Conservation (phyloP, 2,113 vertebrate genomes). For the Oxygymnocypris stewartii region DNA sequence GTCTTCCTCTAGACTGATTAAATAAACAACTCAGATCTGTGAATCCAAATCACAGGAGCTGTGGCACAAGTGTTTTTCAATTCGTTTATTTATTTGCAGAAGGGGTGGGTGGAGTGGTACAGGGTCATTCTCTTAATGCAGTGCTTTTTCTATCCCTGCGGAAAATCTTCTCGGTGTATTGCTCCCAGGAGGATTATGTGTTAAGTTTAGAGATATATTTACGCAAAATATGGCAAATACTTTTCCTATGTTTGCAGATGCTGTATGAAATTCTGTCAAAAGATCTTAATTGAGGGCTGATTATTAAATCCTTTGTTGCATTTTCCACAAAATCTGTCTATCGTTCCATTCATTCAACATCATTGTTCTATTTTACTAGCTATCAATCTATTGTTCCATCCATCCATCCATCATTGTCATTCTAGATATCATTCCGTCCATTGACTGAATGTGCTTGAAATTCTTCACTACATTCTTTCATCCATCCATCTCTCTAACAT, state of each 20-base stretch:
- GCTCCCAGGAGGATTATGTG: background rate
- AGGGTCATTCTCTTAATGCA: background rate
- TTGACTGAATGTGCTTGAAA: no score
- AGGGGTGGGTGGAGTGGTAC: background rate
- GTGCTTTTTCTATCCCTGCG: background rate
- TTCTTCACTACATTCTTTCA: no score
- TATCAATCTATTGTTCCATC: no score
- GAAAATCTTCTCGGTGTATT: background rate
- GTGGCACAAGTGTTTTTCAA: conserved; percentile 22
- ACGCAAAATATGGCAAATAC: background rate
- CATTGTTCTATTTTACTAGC: no score
- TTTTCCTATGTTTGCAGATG: background rate
- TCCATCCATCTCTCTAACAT: no score
- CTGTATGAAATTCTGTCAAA: background rate
- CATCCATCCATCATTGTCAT: no score
- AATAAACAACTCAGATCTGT: conserved; percentile 37
- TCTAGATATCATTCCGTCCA: no score
- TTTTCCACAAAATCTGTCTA: background rate
- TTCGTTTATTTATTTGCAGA: background rate
- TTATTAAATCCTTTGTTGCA: background rate
- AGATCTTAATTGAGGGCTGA: background rate
- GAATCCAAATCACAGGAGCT: background rate
- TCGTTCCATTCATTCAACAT: no score
- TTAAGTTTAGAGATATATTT: background rate
- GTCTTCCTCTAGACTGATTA: conserved; percentile 28